phyloP scores from a whole-genome alignment of 1,140 invertebrate species.

The Ceratosolen solmsi region DNA sequence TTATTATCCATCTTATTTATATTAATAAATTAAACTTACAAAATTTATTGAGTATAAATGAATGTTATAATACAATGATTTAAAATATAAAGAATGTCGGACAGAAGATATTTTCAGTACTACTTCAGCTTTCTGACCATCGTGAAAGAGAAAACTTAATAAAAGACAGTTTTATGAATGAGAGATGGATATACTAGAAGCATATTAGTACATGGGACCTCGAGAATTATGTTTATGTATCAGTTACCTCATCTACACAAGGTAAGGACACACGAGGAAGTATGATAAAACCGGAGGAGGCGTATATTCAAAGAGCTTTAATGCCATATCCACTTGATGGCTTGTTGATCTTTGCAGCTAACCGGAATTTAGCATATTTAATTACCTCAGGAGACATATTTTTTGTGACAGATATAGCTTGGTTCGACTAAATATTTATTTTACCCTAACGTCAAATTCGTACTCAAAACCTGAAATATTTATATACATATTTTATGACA shows the following conservation, averaged over 20 bases:
- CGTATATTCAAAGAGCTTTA: background rate
- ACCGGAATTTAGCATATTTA: slow-evolving; percentile 33
- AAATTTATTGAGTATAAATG: too few relatives aligned
- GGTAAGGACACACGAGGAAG: background rate
- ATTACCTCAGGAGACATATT: background rate
- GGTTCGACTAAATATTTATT: background rate
- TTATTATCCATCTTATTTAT: too few relatives aligned
- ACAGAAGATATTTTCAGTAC: background rate
- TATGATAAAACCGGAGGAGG: background rate
- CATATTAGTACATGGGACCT: background rate
- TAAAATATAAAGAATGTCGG: background rate
- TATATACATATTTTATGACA: too few relatives aligned
- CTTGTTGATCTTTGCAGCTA: background rate
- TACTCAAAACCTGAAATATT: too few relatives aligned
- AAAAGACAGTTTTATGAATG: background rate
- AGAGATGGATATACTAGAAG: background rate
- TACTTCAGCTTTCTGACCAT: background rate
- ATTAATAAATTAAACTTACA: too few relatives aligned
- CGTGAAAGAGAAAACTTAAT: background rate
- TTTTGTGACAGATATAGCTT: background rate
- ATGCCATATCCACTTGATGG: background rate
- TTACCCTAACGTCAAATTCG: background rate
- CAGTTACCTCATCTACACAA: slow-evolving; percentile 8
- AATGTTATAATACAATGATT: too few relatives aligned
- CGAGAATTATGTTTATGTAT: background rate